Base-by-base conservation (phyloP, 2,113 vertebrate species). In the Hydrolagus affinis region DNA sequence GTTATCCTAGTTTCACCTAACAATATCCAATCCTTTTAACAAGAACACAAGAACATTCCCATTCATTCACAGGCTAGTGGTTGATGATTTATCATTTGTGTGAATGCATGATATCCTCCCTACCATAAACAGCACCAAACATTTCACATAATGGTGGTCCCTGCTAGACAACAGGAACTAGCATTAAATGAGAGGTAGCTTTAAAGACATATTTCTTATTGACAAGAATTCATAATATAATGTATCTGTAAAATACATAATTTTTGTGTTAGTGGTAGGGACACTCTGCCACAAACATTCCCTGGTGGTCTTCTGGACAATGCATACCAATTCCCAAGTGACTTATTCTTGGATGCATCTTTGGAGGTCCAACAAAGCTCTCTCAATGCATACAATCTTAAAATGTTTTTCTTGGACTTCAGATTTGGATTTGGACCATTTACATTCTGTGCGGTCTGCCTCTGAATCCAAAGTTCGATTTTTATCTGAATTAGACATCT, bases 381-480 rank as follows among this genome's bases (percentile, higher is more conserved):
- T 74, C 30, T 74, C 12, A 14, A 28, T 74, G 72, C 30, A 15
- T 74, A 28, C 8, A 74, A 14, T 74, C 1, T 74, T 14, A 14
- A 17, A 17, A 30, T 44, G 72, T 44, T 74, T 32, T 74, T 15
- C 28, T 28, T 71, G 11, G 7, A 74, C 44, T 19, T 74, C 15
- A 32, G 72, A 74, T 17, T 74, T 74, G 14, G 28, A 74, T 74
- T 74, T 74, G 15, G 72, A 74, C 72, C 72, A 74, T 21, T 17
- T 15, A 44, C 30, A 25, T 74, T 32, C 32, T 74, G 72, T 74
- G 72, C 17, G 28, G 30, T 74, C 72, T 74, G 72, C 70, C 25
- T 15, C 70, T 28, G 15, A 11, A 17, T 72, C 70, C 25, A 30
- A 72, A 72, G 70, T 25, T 72, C 28, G 15, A 30, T 28, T 3